phyloP scores from a whole-genome alignment of 2,797 vertebrate species.

The Sphaeramia orbicularis region DNA sequence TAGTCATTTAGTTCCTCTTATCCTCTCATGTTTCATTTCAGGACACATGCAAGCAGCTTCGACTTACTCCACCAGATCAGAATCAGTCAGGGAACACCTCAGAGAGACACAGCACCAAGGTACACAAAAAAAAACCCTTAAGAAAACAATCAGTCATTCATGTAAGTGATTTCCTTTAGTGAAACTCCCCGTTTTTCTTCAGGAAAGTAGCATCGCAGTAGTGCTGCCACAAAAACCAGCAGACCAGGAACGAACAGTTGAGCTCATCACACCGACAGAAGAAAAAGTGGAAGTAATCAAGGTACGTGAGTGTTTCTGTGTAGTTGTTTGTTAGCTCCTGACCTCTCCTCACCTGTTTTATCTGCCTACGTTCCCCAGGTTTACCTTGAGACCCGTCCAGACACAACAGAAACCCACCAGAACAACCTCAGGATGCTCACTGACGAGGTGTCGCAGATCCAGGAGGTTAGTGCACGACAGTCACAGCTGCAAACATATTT shows the following conservation, averaged over 20 bases:
- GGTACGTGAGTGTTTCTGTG: constrained; percentile 62
- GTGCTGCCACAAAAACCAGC: constrained; percentile 79
- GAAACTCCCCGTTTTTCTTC: neutral
- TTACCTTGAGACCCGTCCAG: constrained; percentile 80
- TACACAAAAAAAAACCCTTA: constrained; percentile 40
- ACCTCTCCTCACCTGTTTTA: neutral
- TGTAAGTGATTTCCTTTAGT: neutral
- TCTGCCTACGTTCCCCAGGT: constrained; percentile 79
- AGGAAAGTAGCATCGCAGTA: constrained; percentile 85
- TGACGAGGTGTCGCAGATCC: constrained; percentile 91
- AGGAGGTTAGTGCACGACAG: constrained; percentile 86
- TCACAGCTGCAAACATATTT: neutral
- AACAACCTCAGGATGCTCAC: constrained; percentile 87
- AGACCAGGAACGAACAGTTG: constrained; percentile 69
- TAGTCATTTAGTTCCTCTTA: constrained; percentile 30
- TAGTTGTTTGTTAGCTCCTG: neutral
- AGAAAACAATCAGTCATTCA: neutral
- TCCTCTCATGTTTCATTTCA: constrained; percentile 63
- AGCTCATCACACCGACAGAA: constrained; percentile 80
- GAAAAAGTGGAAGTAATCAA: constrained; percentile 91
- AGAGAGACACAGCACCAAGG: constrained; percentile 75
- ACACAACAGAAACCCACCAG: constrained; percentile 75
- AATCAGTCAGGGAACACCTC: constrained; percentile 62
- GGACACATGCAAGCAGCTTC: constrained; percentile 78
- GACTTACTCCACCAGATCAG: constrained; percentile 76